phyloP scores from a whole-genome alignment of 1,140 invertebrate genomes.

The Bombus waltoni region DNA sequence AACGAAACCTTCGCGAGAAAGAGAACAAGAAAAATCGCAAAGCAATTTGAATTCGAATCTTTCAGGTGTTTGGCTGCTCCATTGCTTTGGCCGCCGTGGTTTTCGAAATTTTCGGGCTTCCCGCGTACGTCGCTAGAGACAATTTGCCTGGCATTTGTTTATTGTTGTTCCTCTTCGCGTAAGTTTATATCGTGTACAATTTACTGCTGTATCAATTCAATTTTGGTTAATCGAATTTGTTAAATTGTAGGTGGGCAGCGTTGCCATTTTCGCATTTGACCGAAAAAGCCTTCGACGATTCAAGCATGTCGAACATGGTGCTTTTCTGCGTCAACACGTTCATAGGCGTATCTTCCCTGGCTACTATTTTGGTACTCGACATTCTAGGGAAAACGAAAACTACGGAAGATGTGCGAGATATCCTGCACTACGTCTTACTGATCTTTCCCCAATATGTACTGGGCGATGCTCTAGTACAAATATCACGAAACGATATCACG shows the following conservation, averaged over 20 bases:
- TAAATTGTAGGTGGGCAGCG: constrained; percentile 80
- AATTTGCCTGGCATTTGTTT: constrained; percentile 85
- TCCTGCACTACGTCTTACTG: constrained; percentile 85
- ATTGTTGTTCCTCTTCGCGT: constrained; percentile 85
- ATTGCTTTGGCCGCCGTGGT: constrained; percentile 83
- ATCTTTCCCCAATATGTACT: constrained; percentile 86
- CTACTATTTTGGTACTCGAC: constrained; percentile 85
- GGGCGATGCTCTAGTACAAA: constrained; percentile 85
- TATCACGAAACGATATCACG: constrained; percentile 87
- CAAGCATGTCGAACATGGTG: constrained; percentile 86
- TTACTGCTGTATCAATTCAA: background rate
- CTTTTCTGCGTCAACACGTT: constrained; percentile 87
- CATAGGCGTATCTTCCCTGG: constrained; percentile 84
- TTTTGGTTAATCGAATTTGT: background rate
- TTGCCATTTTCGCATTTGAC: constrained; percentile 83
- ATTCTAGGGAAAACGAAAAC: constrained; percentile 85
- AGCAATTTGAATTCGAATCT: background rate
- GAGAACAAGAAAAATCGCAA: background rate
- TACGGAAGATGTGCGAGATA: constrained; percentile 83
- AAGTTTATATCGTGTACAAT: constrained; percentile 57
- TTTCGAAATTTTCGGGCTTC: constrained; percentile 85
- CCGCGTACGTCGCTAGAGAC: constrained; percentile 85
- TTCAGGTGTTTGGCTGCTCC: constrained; percentile 82
- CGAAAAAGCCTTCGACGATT: constrained; percentile 85
- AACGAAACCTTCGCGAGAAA: background rate